Conservation (phyloP, 2,888 invertebrate genomes). For the Meliscaeva auricollis region DNA sequence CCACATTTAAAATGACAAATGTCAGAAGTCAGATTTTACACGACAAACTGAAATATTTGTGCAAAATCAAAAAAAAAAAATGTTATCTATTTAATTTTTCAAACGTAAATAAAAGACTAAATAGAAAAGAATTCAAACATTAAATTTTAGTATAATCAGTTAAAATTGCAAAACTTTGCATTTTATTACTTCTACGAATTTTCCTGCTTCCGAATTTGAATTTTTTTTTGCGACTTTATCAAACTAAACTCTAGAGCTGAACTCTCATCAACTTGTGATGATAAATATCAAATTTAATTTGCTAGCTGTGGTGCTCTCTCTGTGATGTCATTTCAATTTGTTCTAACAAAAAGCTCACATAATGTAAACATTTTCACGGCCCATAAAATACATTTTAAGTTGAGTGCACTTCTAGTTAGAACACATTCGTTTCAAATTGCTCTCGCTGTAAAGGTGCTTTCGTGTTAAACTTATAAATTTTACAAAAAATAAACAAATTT, state of each 20-base stretch:
- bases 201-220: neutral
- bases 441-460: slow-evolving; percentile 39
- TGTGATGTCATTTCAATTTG: slow-evolving; percentile 2
- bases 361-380: slow-evolving; percentile 34
- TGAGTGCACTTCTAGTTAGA: slow-evolving; percentile 15
- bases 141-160: neutral
- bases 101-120: too few relatives aligned
- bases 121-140: neutral
- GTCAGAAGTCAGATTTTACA: too few relatives aligned
- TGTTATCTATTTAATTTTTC: too few relatives aligned
- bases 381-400: slow-evolving; percentile 35
- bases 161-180: neutral
- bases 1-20: too few relatives aligned
- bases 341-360: neutral
- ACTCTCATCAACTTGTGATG: slow-evolving; percentile 10
- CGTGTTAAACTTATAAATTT: neutral
- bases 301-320: neutral
- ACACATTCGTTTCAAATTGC: slow-evolving; percentile 44
- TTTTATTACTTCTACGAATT: neutral
- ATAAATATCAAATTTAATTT: slow-evolving; percentile 20
- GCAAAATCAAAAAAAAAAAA: too few relatives aligned
- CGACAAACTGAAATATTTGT: too few relatives aligned
- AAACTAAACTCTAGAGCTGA: neutral
- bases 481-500: neutral
- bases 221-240: neutral